Base-by-base conservation (phyloP, 2,888 invertebrate species). In the Leptodirus hochenwartii region DNA sequence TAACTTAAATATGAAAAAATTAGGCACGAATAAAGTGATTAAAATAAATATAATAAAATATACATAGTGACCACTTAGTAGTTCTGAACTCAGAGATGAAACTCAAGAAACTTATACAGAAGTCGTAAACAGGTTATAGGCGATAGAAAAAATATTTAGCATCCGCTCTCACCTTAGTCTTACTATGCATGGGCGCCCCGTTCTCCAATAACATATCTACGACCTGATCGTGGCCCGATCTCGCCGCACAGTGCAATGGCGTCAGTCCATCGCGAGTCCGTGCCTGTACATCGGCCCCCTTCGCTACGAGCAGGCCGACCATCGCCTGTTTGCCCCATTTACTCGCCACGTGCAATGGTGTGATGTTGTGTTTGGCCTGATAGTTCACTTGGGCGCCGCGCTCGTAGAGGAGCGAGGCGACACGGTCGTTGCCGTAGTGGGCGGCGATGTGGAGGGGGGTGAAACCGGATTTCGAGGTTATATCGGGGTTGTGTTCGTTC, bases 291-390 rank as follows among this genome's bases (percentile, higher is more conserved):
- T 78, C 77, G 2, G 90, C 95, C 37, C 80, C 78, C 54, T 81
- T 78, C 43, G 84, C 80, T 27, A 95, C 65, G 36, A 98, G 65
- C 39, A 96, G 59, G 33, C 76, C 74, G 15, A 90, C 79, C 78
- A 98, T 87, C 41, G 84, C 81, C 42, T 79, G 71, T 54, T 93
- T 91, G 5, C 96, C 96, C 96, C 98, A 98, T 62, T 98, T 95
- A 47, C 88, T 81, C 24, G 96, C 93, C 20, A 98, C 96, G 55
- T 98, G 96, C 29, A 98, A 60, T 1, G 95, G 95, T n/a, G 91
- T 90, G 46, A 96, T 96, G 55, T 84, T 85, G 59, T 96, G 95
- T 64, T 96, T 91, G 15, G 96, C 98, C 33, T 84, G 77, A 46
- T 80, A 84, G 53, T 95, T 96, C 10, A 93, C 82, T 60, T 98